phyloP scores from a whole-genome alignment of 2,888 invertebrate species.

The Ptychoptera contaminata region DNA sequence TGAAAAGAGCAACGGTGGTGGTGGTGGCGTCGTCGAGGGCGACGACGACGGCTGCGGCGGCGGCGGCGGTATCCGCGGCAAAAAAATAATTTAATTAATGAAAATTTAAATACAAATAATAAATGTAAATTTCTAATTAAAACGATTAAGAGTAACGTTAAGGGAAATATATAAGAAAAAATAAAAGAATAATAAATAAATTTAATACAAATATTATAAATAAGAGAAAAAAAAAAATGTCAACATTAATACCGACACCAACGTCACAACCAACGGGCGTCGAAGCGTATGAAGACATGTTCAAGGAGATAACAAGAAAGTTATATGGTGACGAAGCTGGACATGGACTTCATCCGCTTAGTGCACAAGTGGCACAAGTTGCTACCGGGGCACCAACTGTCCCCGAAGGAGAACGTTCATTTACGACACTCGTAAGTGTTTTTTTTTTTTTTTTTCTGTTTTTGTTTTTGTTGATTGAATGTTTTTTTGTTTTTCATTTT shows the following conservation, averaged over 20 bases:
- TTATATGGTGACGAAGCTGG: conserved; percentile 68
- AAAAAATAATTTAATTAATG: too few species aligned
- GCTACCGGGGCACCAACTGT: conserved; percentile 31
- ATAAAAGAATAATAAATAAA: too few species aligned
- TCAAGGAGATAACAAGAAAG: conserved; percentile 81
- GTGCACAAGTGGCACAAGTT: conserved; percentile 32
- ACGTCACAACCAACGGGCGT: conserved; percentile 6
- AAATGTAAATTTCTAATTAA: too few species aligned
- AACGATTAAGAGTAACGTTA: too few species aligned
- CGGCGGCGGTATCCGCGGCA: too few species aligned
- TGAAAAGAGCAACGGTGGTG: too few species aligned
- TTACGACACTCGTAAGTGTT: conserved; percentile 29
- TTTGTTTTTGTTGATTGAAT: neutral
- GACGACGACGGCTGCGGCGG: too few species aligned
- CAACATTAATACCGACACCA: conserved; percentile 28
- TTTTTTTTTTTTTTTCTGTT: neutral
- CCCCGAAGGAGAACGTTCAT: conserved; percentile 32
- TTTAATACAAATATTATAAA: too few species aligned
- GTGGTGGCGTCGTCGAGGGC: too few species aligned
- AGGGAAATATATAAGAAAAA: too few species aligned
- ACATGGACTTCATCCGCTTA: conserved; percentile 32
- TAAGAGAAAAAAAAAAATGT: conserved; percentile 20
- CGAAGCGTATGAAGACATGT: conserved; percentile 35
- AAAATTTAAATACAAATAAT: too few species aligned
- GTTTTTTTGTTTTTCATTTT: neutral